Percentiles rank a stretch among this genome's conserved stretches.
These are phyloP conservation scores for Euleptes europaea DNA, from an alignment of 2,113 vertebrate genomes.

Conservation along the genomic window DNA sequence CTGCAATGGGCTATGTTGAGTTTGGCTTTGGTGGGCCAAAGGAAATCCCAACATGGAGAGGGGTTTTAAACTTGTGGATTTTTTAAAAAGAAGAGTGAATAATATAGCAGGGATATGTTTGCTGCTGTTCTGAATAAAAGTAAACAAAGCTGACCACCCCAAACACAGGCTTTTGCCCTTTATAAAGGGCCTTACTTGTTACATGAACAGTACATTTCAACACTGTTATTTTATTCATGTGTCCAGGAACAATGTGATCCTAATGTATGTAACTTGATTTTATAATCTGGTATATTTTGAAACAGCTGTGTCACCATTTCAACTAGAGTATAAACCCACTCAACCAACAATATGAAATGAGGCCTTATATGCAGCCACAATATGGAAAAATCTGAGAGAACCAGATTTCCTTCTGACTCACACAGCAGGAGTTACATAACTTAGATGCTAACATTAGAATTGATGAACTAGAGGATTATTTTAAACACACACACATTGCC, in stretches of 20 bases:
- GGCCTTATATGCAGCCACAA: background rate
- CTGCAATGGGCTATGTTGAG: no score
- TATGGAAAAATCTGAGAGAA: conserved; percentile 2
- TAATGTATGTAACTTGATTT: background rate
- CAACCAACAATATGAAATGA: background rate
- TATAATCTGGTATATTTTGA: background rate
- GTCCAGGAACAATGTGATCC: background rate
- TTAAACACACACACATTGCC: background rate
- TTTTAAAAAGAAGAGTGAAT: no score
- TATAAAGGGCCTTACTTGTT: background rate
- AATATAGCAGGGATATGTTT: no score
- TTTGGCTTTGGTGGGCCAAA: no score
- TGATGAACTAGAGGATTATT: conserved; percentile 5
- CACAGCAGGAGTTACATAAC: conserved; percentile 24
- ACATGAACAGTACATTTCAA: background rate
- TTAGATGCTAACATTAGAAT: conserved; percentile 38
- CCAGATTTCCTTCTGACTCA: conserved; percentile 31
- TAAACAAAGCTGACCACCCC: no score
- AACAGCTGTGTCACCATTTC: background rate
- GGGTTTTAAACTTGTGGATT: no score
- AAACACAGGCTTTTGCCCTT: no score
- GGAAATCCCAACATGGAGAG: no score
- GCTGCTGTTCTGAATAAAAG: no score
- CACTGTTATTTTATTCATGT: background rate
- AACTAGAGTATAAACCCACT: background rate